Percentiles rank a stretch among this genome's conserved stretches.
phyloP scores from a whole-genome alignment of 2,113 vertebrate genomes.

The Xiphophorus couchianus region DNA sequence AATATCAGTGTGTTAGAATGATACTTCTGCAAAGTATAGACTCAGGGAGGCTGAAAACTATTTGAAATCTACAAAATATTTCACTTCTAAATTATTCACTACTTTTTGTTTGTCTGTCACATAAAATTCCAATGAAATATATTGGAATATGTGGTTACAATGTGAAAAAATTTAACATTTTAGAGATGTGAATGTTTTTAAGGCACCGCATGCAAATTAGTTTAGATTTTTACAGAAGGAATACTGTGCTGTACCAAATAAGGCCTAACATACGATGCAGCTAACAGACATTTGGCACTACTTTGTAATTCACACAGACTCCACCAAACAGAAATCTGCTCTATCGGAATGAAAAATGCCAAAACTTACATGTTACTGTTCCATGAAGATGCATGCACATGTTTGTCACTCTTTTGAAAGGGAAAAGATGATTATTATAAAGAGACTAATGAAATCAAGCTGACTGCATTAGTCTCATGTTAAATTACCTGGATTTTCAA shows the following conservation, averaged over 20 bases:
- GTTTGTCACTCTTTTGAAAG: slow-evolving; percentile 48
- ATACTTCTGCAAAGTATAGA: not conserved
- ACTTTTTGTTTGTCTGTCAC: too few species aligned
- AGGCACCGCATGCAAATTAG: slow-evolving; percentile 22
- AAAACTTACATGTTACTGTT: slow-evolving; percentile 62
- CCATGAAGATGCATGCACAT: slow-evolving; percentile 27
- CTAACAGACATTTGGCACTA: slow-evolving; percentile 19
- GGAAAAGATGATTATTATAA: slow-evolving; percentile 13
- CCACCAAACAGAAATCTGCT: slow-evolving; percentile 26
- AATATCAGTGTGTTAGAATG: too few species aligned
- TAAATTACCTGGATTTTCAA: not conserved
- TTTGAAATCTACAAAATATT: not conserved
- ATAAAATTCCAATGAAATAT: too few species aligned
- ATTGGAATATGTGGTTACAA: not conserved
- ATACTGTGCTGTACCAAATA: slow-evolving; percentile 15
- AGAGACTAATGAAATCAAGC: not conserved
- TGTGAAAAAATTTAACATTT: not conserved
- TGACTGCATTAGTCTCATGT: not conserved
- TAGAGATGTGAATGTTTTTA: too few species aligned
- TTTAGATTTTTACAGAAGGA: slow-evolving; percentile 47
- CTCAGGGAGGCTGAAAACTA: not conserved
- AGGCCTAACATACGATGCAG: not conserved
- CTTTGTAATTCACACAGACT: slow-evolving; percentile 27
- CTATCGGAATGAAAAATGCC: slow-evolving; percentile 3
- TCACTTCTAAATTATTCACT: not conserved